Evolutionary conservation across 2,888 invertebrate species (phyloP), one percentile per base, ranked within the genome.

Genomic region (Eilema griseolum): DNA sequence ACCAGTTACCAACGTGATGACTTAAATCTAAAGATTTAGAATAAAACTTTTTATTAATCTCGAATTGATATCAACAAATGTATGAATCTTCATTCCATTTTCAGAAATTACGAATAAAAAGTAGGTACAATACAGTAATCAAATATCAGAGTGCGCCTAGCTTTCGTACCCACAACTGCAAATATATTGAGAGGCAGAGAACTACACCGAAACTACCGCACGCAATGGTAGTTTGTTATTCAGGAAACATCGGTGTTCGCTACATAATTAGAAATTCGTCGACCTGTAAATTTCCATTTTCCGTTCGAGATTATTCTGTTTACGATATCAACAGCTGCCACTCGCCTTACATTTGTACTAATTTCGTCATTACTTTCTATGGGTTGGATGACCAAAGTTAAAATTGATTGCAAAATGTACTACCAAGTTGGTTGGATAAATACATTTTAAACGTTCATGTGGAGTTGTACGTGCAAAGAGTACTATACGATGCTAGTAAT

Each of bases 201-300:
- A 70, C 65, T 69, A 71, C 64, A 52, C 61, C 20, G 12, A 23
- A 28, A 28, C 33, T 52, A 23, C 16, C 24, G 28, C 16, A 33
- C 56, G 56, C 57, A 33, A 11, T 10, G 28, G 26, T 20, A 78
- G 76, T 80, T 85, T 83, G 82, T 82, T 83, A 86, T 83, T 83
- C 84, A 79, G 82, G 79, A 80, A 80, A 84, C 83, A 85, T 84
- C 80, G 82, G 82, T 80, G 79, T 84, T 79, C 80, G 76, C 80
- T 83, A 86, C 85, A 85, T 86, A 85, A 88, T 88, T 88, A 86
- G 83, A 87, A 88, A 87, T 84, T 84, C 87, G 85, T 84, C 85
- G 87, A 87, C 87, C 88, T 88, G 86, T 84, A 83, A 82, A 84
- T 83, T 84, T 83, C 76, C 80, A 75, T 79, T 80, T 81, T 77